Conservation (phyloP, 92 coral and sea anemone genomes). For the Heliopora coerulea region DNA sequence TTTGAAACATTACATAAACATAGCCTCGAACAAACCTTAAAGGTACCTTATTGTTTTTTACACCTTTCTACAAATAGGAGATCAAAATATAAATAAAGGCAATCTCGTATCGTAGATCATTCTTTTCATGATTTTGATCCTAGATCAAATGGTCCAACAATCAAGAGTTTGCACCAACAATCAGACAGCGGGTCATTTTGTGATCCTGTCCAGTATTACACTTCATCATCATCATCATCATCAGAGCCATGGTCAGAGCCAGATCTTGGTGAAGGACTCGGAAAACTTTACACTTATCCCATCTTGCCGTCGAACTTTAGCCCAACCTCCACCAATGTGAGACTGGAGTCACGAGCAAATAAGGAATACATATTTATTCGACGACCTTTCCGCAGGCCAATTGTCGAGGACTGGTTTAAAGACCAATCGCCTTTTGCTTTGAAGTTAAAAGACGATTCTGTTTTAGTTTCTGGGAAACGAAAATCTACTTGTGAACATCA, state of each 20-base stretch:
- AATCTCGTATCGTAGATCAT: no score
- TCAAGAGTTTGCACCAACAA: no score
- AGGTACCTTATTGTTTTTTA: no score
- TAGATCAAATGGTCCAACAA: no score
- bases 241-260: background rate
- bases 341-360: background rate
- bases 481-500: no score
- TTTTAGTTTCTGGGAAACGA: no score
- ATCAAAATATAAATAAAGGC: no score
- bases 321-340: background rate
- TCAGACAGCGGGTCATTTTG: no score
- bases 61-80: no score
- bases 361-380: background rate
- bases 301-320: background rate
- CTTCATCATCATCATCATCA: background rate
- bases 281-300: background rate
- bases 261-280: background rate
- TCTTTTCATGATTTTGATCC: no score
- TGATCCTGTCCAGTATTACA: background rate
- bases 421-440: background rate
- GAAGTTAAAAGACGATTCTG: background rate
- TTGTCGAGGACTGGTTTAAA: background rate
- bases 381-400: background rate
- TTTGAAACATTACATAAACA: no score
- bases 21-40: no score